Evolutionary conservation across 2,888 invertebrate genomes (phyloP).

Genomic region (Frankliniella intonsa): DNA sequence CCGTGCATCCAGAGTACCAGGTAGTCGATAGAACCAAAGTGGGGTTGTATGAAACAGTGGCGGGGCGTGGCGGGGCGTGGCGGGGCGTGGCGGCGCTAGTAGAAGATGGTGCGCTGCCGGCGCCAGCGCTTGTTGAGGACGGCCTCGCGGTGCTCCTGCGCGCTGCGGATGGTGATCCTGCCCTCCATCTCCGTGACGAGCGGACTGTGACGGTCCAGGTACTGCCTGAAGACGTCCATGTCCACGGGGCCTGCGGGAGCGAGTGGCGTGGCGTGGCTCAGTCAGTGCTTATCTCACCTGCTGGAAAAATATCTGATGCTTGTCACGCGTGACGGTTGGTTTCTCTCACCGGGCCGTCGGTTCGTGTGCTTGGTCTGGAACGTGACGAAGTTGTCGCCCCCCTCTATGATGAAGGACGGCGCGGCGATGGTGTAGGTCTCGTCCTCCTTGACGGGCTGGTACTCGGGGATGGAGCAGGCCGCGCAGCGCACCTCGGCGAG

Average conservation of each 20-base stretch:
- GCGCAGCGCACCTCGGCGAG: slow-evolving; percentile 57
- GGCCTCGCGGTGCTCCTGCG: neutral
- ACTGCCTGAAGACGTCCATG: neutral
- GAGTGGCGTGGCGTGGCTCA: neutral
- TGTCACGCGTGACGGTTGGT: neutral
- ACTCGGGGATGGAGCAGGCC: slow-evolving; percentile 60
- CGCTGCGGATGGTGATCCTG: neutral
- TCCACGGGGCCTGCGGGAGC: neutral
- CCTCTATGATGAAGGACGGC: slow-evolving; percentile 58
- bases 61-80: no score
- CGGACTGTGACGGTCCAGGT: neutral
- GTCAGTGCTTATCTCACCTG: neutral
- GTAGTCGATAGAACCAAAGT: no score
- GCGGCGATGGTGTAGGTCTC: slow-evolving; percentile 59
- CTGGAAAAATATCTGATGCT: no score
- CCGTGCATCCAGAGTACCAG: no score
- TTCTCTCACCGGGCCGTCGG: slow-evolving; percentile 35
- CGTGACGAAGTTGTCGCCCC: slow-evolving; percentile 65
- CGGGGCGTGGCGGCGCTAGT: no score
- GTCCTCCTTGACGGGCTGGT: slow-evolving; percentile 53
- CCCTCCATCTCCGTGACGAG: neutral
- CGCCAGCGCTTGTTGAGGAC: neutral
- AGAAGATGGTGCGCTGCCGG: no score
- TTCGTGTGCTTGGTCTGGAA: slow-evolving; percentile 52
- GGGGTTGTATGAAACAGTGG: no score